Base-by-base conservation (phyloP, 2,113 vertebrate species). In the Channa argus region DNA sequence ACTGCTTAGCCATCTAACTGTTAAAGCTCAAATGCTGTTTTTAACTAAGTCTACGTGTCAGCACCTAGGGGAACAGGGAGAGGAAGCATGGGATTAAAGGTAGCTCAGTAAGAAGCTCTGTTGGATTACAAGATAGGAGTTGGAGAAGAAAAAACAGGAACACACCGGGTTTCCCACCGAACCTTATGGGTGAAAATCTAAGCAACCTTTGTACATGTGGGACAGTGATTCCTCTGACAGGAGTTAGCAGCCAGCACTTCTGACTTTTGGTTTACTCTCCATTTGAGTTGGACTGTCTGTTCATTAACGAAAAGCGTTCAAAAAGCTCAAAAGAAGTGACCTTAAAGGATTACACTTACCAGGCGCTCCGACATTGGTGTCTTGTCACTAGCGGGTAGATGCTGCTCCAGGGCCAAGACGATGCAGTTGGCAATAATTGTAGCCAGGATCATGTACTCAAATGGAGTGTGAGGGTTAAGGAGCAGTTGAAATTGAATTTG, bases 401-500 rank as follows among this genome's bases (percentile, higher is more conserved):
- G 97, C 86, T 99, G 97, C 84, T 99, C 98, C 94, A 99, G 91
- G 39, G 97, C 97, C 94, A 99, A 72, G 72, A 99, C 98, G 52
- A 99, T 99, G 87, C 98, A 99, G 92, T 99, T 99, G 92, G 98
- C 98, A 69, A 99, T 99, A 85, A 99, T 99, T 74, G 98, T 99
- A 80, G 97, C 96, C 87, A 99, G 94, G 92, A 99, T 99, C 97
- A 99, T 97, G 90, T 99, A 99, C 92, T 99, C 98, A 77, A 99
- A 99, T 51, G 98, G 98, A 96, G 98, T 99, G 93, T 10, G 70
- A 65, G 55, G 71, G 96, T 97, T 94, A 97, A 97, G 93, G 95
- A 95, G 64, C 53, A 13, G 2, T 43, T 55, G 59, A n/a, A 76
- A 69, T 44, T 39, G 10, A 33, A 36, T 50, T 13, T 39, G 62